Percentiles rank a stretch among this genome's conserved stretches.
Evolutionary conservation across 92 coral and sea anemone species (phyloP).

Genomic region (Montipora capitata): DNA sequence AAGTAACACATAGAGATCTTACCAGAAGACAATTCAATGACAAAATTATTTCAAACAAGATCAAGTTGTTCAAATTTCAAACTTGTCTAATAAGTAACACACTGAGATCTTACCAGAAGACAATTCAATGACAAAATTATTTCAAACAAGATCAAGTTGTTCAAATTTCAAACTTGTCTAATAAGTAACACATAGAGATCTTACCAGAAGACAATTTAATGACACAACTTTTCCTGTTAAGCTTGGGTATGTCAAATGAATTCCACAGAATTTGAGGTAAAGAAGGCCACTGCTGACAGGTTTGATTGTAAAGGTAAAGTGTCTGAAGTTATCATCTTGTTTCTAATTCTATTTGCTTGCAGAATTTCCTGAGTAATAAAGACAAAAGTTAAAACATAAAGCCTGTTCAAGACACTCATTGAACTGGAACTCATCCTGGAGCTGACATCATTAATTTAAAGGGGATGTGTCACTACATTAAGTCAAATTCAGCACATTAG

Average conservation of each 20-base stretch:
- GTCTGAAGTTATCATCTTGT: constrained; percentile 77
- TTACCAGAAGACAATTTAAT: constrained; percentile 32
- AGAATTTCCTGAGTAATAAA: constrained; percentile 70
- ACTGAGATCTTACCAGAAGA: constrained; percentile 24
- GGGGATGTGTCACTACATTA: too few species aligned
- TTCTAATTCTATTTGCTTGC: constrained; percentile 76
- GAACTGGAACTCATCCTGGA: too few species aligned
- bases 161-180: too few species aligned
- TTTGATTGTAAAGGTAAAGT: constrained; percentile 53
- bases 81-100: not conserved
- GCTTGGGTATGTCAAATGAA: constrained; percentile 41
- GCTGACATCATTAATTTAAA: too few species aligned
- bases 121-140: constrained; percentile 25
- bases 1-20: not conserved
- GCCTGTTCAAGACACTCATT: too few species aligned
- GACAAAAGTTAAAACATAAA: too few species aligned
- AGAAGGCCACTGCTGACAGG: constrained; percentile 40
- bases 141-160: not conserved
- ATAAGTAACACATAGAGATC: not conserved
- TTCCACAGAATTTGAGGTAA: constrained; percentile 41
- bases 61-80: too few species aligned
- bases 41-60: constrained; percentile 15
- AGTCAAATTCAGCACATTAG: too few species aligned
- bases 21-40: constrained; percentile 35
- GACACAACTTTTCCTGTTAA: constrained; percentile 45